Base-by-base conservation (phyloP, 2,113 vertebrate species). In the Chionis minor region DNA sequence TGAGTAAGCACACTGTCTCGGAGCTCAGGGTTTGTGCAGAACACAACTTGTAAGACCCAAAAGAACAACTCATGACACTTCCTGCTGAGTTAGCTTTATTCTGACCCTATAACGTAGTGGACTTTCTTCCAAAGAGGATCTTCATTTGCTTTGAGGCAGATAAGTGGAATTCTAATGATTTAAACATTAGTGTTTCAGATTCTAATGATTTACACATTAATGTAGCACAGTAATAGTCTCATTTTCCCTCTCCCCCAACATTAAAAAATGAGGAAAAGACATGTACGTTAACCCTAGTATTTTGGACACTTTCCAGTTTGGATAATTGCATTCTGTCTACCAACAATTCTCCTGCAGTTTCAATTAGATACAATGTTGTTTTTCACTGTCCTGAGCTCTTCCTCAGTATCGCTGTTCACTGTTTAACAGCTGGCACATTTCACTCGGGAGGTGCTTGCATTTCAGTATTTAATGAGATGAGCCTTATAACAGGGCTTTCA, bases 401-500 rank as follows among this genome's bases (percentile, higher is more conserved):
- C n/a, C 61, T 35, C 51, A 66, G 61, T 86, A 61, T 69, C 91
- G 65, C 26, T 56, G 22, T 73, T 88, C 55, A n/a, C 61, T 56
- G 45, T 88, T 86, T 62, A 95, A 91, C 88, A 89, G 77, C 85
- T 93, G 81, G 42, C 67, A 49, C 42, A n/a, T 89, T 93, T 88
- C 66, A 91, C 72, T 75, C 0, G 1, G 40, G 81, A 89, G 62
- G 38, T 62, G 20, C 30, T 88, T 88, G 56, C n/a, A 72, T 86
- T 89, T 94, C 18, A 24, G 45, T 80, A 47, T 82, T 92, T 93
- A 91, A 89, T 83, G 66, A 91, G 33, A 80, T 75, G 12, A 91
- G 27, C 62, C 67, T 86, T 95, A 79, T 47, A 95, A 52, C 15
- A 77, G 44, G 63, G 49, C 21, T 92, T 90, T 85, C 55, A 65